phyloP scores from a whole-genome alignment of 2,888 invertebrate genomes.

The Cerceris ruficornis region DNA sequence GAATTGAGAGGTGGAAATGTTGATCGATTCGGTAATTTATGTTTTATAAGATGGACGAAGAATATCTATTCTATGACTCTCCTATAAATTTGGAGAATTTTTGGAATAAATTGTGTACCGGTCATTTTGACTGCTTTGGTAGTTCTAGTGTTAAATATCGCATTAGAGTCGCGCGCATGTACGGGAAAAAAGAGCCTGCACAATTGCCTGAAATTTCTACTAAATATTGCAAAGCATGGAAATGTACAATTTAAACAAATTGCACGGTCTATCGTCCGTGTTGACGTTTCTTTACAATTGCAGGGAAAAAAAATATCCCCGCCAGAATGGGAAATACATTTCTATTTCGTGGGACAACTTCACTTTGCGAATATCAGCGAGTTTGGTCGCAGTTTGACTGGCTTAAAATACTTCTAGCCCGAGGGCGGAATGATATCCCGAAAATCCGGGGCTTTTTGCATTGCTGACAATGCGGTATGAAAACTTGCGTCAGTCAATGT shows the following conservation, averaged over 20 bases:
- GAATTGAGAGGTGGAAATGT: too few species aligned
- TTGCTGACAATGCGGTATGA: constrained; percentile 29
- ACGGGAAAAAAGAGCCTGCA: not conserved
- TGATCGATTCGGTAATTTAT: too few species aligned
- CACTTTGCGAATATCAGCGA: constrained; percentile 22
- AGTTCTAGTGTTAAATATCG: too few species aligned
- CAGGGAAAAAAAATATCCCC: constrained; percentile 6
- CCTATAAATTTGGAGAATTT: too few species aligned
- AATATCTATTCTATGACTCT: too few species aligned
- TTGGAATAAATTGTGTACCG: too few species aligned
- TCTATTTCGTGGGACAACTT: constrained; percentile 10
- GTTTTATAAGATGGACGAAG: too few species aligned
- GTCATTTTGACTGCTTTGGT: too few species aligned
- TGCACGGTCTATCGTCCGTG: not conserved
- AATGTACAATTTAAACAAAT: not conserved
- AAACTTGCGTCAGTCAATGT: constrained; percentile 36
- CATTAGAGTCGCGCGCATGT: not conserved
- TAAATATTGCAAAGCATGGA: constrained; percentile 7
- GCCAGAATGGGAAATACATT: constrained; percentile 19
- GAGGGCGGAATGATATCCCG: constrained; percentile 33
- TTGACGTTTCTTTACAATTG: not conserved
- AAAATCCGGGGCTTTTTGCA: constrained; percentile 25
- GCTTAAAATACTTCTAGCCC: constrained; percentile 22
- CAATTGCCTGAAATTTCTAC: not conserved
- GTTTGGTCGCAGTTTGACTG: constrained; percentile 17